A percentile compares a stretch with the other conserved stretches of the same genome.
Evolutionary conservation across 2,888 invertebrate species (phyloP).

Genomic region (Dichetophora obliterata): DNA sequence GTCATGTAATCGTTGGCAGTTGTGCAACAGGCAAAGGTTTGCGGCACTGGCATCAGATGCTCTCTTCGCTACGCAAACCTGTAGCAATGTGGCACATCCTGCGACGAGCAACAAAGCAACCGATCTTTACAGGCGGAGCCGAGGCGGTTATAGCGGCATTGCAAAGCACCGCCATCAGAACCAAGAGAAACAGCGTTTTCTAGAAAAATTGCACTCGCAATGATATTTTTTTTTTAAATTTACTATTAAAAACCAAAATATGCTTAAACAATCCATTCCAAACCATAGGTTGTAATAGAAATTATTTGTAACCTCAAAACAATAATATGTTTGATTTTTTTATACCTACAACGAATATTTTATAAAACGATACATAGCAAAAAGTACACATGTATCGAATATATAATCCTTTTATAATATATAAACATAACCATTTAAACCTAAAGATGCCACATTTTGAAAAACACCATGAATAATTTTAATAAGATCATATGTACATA

Average conservation of each 20-base stretch:
- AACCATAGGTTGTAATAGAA: conserved; percentile 21
- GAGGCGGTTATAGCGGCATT: conserved; percentile 65
- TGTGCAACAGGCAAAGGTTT: conserved; percentile 79
- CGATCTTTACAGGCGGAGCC: conserved; percentile 62
- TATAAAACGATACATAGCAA: too few relatives aligned
- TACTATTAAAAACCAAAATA: neutral
- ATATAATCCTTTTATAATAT: too few relatives aligned
- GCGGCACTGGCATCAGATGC: conserved; percentile 88
- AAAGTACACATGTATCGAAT: too few relatives aligned
- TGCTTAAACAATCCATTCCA: conserved; percentile 20
- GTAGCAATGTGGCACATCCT: conserved; percentile 89
- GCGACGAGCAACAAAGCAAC: conserved; percentile 68
- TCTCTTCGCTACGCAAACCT: conserved; percentile 82
- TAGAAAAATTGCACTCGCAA: conserved; percentile 44
- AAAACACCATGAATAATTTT: too few relatives aligned
- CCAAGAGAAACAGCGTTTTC: conserved; percentile 63
- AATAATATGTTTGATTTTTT: neutral
- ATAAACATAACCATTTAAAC: too few relatives aligned
- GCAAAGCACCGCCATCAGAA: conserved; percentile 59
- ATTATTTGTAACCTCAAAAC: neutral
- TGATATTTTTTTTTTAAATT: neutral
- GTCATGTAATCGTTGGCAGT: conserved; percentile 84
- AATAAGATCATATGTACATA: too few relatives aligned
- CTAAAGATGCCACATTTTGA: too few relatives aligned
- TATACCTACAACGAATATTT: neutral